Conservation (phyloP, 2,797 vertebrate genomes). For the Pseudocheirus occidentalis region DNA sequence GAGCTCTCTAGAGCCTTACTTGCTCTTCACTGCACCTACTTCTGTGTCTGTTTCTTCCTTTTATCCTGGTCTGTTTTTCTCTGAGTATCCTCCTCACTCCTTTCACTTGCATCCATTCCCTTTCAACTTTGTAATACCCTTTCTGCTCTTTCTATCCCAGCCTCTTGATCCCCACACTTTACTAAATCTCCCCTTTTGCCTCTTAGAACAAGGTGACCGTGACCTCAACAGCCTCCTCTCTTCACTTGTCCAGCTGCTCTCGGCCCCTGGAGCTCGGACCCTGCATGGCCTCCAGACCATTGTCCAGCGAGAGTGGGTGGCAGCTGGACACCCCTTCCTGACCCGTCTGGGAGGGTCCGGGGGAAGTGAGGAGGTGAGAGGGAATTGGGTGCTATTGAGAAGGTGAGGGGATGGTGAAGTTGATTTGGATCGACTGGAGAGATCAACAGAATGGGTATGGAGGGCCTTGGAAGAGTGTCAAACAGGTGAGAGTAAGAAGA, state of each 20-base stretch:
- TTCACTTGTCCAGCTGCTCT: conserved; percentile 94
- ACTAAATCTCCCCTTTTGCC: conserved; percentile 52
- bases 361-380: conserved; percentile 73
- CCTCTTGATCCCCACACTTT: conserved; percentile 45
- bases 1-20: conserved; percentile 32
- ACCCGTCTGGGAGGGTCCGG: conserved; percentile 82
- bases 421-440: not conserved
- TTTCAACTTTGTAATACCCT: not conserved
- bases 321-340: conserved; percentile 93
- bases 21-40: not conserved
- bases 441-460: not conserved
- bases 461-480: not conserved
- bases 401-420: conserved; percentile 30
- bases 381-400: not conserved
- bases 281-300: conserved; percentile 92
- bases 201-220: conserved; percentile 90
- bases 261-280: conserved; percentile 90
- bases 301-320: conserved; percentile 96
- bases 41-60: conserved; percentile 24
- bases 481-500: conserved; percentile 1
- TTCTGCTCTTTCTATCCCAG: conserved; percentile 52
- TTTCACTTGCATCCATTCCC: not conserved
- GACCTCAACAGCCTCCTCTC: conserved; percentile 94
- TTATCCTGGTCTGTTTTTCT: not conserved
- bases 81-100: rapidly evolving